Conservation (phyloP, 2,797 vertebrate genomes). For the Columba guinea region DNA sequence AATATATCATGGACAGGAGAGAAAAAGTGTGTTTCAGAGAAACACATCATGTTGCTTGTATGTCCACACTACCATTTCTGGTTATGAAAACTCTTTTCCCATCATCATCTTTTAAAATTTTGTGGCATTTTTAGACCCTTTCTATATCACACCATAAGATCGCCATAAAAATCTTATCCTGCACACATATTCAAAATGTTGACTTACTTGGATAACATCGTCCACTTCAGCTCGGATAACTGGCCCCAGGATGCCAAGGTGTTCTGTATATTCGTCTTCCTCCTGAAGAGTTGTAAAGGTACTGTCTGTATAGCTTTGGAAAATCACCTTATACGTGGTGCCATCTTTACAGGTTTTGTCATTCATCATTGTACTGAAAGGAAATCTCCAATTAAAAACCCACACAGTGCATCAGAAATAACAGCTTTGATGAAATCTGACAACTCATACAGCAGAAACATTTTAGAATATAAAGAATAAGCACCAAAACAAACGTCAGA, state of each 20-base stretch:
- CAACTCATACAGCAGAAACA: background rate
- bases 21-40: background rate
- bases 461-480: background rate
- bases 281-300: conserved; percentile 82
- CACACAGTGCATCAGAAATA: background rate
- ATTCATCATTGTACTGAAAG: conserved; percentile 56
- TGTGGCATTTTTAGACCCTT: background rate
- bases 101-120: background rate
- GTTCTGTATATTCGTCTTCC: conserved; percentile 87
- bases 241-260: conserved; percentile 93
- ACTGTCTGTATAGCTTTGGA: conserved; percentile 87
- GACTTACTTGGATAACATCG: conserved; percentile 88
- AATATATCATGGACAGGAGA: background rate
- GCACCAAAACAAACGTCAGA: background rate
- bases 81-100: background rate
- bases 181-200: background rate
- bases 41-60: background rate
- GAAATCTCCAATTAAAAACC: background rate
- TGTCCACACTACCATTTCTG: background rate
- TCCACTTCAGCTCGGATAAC: conserved; percentile 92
- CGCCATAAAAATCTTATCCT: background rate
- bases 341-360: conserved; percentile 66
- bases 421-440: background rate
- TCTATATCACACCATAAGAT: background rate
- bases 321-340: conserved; percentile 84